Evolutionary conservation across 2,888 invertebrate species (phyloP).

Genomic region (Troglohyphantes excavatus): DNA sequence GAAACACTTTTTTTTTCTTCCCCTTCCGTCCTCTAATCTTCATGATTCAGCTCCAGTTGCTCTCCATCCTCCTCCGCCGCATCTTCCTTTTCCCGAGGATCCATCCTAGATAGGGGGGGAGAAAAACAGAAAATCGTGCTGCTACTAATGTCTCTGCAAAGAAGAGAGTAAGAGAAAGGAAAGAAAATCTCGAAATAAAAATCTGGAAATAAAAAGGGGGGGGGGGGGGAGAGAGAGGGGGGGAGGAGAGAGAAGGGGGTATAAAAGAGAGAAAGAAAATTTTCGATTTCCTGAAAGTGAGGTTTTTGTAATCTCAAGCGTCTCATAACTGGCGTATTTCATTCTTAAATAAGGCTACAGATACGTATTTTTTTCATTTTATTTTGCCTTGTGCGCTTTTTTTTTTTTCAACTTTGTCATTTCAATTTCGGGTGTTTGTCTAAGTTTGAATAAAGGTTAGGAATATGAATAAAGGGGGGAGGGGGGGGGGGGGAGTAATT

Average conservation of each 20-base stretch:
- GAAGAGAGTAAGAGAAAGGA: slow-evolving; percentile 26
- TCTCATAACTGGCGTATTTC: slow-evolving; percentile 48
- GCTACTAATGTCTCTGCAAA: slow-evolving; percentile 37
- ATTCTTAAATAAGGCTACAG: neutral
- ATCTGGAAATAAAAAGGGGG: slow-evolving; percentile 28
- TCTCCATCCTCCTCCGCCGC: neutral
- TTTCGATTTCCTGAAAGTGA: slow-evolving; percentile 55
- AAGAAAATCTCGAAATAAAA: neutral
- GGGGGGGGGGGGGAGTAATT: neutral
- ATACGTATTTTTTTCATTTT: neutral
- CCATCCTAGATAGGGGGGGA: neutral
- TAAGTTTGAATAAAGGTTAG: slow-evolving; percentile 61
- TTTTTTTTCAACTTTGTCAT: slow-evolving; percentile 8
- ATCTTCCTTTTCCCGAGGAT: neutral
- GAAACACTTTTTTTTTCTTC: slow-evolving; percentile 13
- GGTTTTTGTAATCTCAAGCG: slow-evolving; percentile 64
- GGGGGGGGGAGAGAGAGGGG: neutral
- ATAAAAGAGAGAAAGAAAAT: neutral
- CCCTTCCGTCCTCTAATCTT: slow-evolving; percentile 33
- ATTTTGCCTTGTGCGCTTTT: too few species aligned
- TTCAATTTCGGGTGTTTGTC: slow-evolving; percentile 47
- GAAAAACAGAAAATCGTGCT: slow-evolving; percentile 28
- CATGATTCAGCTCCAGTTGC: slow-evolving; percentile 42
- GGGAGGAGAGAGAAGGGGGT: neutral
- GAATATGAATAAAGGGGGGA: slow-evolving; percentile 46